These are phyloP conservation scores for Drosophila obscura DNA, from an alignment of 1,140 invertebrate species.

Conservation along the genomic window DNA sequence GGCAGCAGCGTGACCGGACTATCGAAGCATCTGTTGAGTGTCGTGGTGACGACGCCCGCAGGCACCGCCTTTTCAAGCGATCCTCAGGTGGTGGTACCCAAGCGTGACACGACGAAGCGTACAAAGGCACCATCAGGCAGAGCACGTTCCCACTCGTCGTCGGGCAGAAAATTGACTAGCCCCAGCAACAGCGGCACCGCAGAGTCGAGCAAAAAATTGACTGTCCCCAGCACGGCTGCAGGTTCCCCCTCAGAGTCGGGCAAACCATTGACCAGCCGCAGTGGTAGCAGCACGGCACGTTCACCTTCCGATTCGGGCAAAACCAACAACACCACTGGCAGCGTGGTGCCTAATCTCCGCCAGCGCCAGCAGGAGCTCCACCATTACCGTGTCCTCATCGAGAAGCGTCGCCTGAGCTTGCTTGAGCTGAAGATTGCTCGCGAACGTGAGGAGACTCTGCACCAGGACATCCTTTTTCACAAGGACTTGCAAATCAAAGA, in stretches of 20 bases:
- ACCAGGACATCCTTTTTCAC: conserved; percentile 67
- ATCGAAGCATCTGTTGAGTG: conserved; percentile 11
- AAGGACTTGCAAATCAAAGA: conserved; percentile 73
- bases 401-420: conserved; percentile 65
- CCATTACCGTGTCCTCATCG: conserved; percentile 63
- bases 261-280: neutral
- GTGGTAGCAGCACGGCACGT: conserved; percentile 1
- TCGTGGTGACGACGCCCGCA: neutral
- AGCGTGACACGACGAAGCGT: too few relatives aligned
- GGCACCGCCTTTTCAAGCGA: too few relatives aligned
- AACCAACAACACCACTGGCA: conserved; percentile 20
- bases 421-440: conserved; percentile 69
- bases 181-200: neutral
- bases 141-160: too few relatives aligned
- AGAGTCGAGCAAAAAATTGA: conserved; percentile 15
- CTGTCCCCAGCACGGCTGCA: conserved; percentile 10
- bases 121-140: too few relatives aligned
- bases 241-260: neutral
- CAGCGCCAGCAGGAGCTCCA: conserved; percentile 72
- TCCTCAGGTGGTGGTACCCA: too few relatives aligned
- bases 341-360: conserved; percentile 46
- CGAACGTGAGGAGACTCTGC: conserved; percentile 70
- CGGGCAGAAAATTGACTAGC: neutral
- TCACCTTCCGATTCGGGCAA: neutral
- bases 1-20: neutral